Evolutionary conservation across 2,797 vertebrate genomes (phyloP).

Genomic region (Crax fasciolata): DNA sequence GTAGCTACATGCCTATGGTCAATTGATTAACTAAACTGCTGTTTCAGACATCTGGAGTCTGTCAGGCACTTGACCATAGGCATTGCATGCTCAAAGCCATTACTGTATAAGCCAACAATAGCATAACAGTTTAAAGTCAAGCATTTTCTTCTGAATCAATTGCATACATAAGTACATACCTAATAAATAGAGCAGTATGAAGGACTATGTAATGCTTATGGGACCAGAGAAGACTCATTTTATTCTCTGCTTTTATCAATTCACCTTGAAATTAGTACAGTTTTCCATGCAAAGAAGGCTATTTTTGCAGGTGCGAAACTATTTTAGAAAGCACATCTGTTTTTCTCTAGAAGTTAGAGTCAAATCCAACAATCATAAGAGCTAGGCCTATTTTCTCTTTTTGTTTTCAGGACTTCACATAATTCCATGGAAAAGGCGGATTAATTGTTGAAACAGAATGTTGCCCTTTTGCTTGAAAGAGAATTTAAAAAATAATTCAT

Average conservation of each 20-base stretch:
- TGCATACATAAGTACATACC: slow-evolving; percentile 22
- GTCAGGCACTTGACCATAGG: slow-evolving; percentile 55
- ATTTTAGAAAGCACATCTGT: slow-evolving; percentile 44
- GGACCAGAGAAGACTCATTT: neutral
- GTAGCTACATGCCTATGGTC: slow-evolving; percentile 65
- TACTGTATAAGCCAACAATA: slow-evolving; percentile 71
- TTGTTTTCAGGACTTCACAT: neutral
- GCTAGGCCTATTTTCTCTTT: neutral
- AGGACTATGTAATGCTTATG: neutral
- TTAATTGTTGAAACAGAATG: neutral
- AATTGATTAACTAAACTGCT: slow-evolving; percentile 79
- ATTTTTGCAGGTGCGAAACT: neutral
- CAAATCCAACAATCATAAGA: neutral
- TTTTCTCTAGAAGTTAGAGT: slow-evolving; percentile 25
- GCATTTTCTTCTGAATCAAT: slow-evolving; percentile 56
- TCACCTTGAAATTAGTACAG: slow-evolving; percentile 4
- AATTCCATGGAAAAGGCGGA: neutral
- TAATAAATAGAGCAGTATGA: slow-evolving; percentile 58
- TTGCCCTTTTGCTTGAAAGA: neutral
- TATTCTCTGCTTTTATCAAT: slow-evolving; percentile 43
- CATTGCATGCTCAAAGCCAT: slow-evolving; percentile 30
- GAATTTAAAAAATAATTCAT: neutral
- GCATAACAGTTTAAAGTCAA: slow-evolving; percentile 64
- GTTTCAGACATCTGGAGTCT: slow-evolving; percentile 73
- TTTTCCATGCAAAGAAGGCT: slow-evolving; percentile 9